Base-by-base conservation (phyloP, 2,113 vertebrate species). In the Mormyrus iriodes region DNA sequence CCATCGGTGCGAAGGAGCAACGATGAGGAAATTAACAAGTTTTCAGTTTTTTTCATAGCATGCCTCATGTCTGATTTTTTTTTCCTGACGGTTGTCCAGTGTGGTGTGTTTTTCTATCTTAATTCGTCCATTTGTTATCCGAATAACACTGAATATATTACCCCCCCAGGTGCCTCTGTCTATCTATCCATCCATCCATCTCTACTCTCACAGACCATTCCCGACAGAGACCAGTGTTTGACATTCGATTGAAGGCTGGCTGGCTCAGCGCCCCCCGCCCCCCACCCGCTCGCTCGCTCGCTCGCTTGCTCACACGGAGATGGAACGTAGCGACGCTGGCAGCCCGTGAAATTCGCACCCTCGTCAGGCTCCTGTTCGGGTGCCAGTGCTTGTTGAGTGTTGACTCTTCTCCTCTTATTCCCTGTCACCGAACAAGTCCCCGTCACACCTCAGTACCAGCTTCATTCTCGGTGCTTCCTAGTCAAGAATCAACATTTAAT, bases 401-500 rank as follows among this genome's bases (percentile, higher is more conserved):
- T 95, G 94, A 95, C 95, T 95, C 94, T 94, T 94, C 93, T 93
- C 93, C 93, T 93, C 93, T 93, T 90, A 92, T 94, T 92, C 91
- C 93, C 94, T 95, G 94, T 96, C 95, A 95, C 93, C 88, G 92
- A 94, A 94, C 92, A 94, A 95, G 94, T 91, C 88, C 92, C 92
- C 95, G 94, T 95, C 94, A 94, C 94, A 95, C 94, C 94, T 95
- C 94, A 95, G 92, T 92, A 93, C 92, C 94, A 93, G 92, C 93
- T 93, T 94, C 94, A 94, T 95, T 94, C 94, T 94, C 93, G 92
- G 91, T 94, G 93, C 92, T 91, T 90, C 90, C 95, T 95, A 44
- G 94, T 95, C 94, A 94, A 94, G 92, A 94, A 93, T 94, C 95
- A 93, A 94, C 94, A 94, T 95, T 95, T 95, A 92, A 95, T 95